Base-by-base conservation (phyloP, 2,888 invertebrate species). In the Zygogramma bicolorata region DNA sequence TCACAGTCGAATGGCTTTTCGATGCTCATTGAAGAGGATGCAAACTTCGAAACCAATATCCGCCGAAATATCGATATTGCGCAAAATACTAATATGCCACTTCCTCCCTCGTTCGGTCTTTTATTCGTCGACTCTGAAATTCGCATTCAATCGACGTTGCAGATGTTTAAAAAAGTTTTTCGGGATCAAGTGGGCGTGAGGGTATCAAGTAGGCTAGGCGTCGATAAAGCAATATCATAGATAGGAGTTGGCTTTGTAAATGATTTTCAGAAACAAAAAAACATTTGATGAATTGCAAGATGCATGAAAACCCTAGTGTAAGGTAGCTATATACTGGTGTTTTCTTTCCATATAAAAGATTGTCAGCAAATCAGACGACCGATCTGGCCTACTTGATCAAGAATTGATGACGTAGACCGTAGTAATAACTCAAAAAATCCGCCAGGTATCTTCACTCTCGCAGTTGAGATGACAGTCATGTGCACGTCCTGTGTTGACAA, bases 11-110 rank as follows among this genome's bases (percentile, higher is more conserved):
- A 73, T 81, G 80, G 77, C 71, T 83, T 81, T 79, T 73, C 83
- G 81, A 84, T 84, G 77, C 81, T 84, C 83, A 84, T 84, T 85
- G 84, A 81, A 83, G 79, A 81, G 85, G 83, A 85, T 84, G 82
- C 83, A 84, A 83, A 84, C 84, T 83, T 84, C 82, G 75, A 78
- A 80, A 80, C 80, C 82, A 78, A 83, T 83, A 83, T 82, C 81
- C 81, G 81, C 74, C 72, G 73, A 71, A 74, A 78, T 77, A 79
- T 80, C 80, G 79, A 79, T 78, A 78, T 81, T 80, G 80, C 80
- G 77, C 79, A 75, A 80, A 80, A 79, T 76, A 77, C 81, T 77
- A 80, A 81, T 77, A 79, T 74, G 74, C 78, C 65, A 69, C 74
- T 73, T 65, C 76, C 74, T 76, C 76, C 65, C 70, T 65, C 62